Evolutionary conservation across 2,888 invertebrate species (phyloP).

Genomic region (Phragmatobia fuliginosa): DNA sequence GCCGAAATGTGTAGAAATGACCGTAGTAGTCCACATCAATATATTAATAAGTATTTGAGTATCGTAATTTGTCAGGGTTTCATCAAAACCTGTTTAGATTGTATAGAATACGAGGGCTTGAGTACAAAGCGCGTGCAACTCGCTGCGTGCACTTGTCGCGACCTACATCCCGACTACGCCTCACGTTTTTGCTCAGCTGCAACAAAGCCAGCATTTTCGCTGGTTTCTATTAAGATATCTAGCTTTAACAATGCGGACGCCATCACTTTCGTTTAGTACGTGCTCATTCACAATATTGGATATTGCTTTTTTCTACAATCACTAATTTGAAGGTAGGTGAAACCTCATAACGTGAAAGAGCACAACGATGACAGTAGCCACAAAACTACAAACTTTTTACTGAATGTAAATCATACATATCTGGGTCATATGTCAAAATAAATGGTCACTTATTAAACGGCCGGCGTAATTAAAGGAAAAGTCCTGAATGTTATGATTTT

Average conservation of each 20-base stretch:
- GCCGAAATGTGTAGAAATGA: too few species aligned
- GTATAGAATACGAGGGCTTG: constrained; percentile 17
- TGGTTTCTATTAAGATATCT: constrained; percentile 80
- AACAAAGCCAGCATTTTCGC: constrained; percentile 67
- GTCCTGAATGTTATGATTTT: constrained; percentile 59
- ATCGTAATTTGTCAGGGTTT: constrained; percentile 2
- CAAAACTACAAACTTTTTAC: not conserved
- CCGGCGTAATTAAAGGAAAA: constrained; percentile 57
- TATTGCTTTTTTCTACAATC: constrained; percentile 52
- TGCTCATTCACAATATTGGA: constrained; percentile 66
- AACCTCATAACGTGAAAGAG: constrained; percentile 48
- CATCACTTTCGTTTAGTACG: constrained; percentile 80
- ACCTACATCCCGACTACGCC: constrained; percentile 71
- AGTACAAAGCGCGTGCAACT: constrained; percentile 46
- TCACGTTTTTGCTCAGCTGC: constrained; percentile 77
- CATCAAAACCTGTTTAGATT: constrained; percentile 1
- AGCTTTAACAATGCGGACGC: constrained; percentile 77
- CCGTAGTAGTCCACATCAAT: too few species aligned
- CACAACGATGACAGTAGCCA: constrained; percentile 22
- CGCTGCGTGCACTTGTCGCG: constrained; percentile 77
- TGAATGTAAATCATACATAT: too few species aligned
- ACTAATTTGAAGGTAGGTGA: constrained; percentile 51
- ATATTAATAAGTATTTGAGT: not conserved
- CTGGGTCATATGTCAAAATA: constrained; percentile 30
- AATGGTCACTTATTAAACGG: constrained; percentile 50